Evolutionary conservation across 2,888 invertebrate species (phyloP), one percentile per base, ranked within the genome.

Genomic region (Mayetiola destructor): DNA sequence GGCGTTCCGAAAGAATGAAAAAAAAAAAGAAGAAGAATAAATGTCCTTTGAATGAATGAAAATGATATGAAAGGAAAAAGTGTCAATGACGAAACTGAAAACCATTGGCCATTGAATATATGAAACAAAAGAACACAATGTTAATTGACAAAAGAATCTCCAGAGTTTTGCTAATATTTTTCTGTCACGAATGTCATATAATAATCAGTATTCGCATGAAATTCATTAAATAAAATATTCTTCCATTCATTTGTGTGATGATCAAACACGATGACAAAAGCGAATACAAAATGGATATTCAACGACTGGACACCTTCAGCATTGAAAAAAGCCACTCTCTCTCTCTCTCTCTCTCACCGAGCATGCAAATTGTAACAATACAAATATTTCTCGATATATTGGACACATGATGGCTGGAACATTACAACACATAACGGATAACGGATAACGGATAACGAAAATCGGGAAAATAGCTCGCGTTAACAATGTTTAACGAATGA

Each of bases 131-230:
- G 27, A 21, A 42, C 21, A 12, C 14, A 14, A 9, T 27, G n/a
- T 6, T 27, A 12, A 37, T 32, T 5, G 12, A 37, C 3, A 48
- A 5, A 48, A 42, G 27, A 48, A 27, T 48, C 27, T 48, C 29
- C 29, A 27, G 27, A 27, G 20, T 48, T 48, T 48, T 39, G 6
- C 27, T 48, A 48, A 48, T 48, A 48, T 48, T 48, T 48, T 16
- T 27, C 48, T 48, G 48, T 48, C 48, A 48, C 48, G 48, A 48
- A 48, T 48, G 48, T 48, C n/a, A 27, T 48, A 27, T 27, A 27
- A 27, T n/a, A 48, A 20, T 27, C 5, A n/a, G n/a, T n/a, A n/a
- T n/a, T n/a, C n/a, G n/a, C n/a, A n/a, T n/a, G n/a, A n/a, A n/a
- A n/a, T n/a, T 16, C 48, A 48, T 27, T 14, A 48, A 48, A 9